phyloP scores from a whole-genome alignment of 2,888 invertebrate genomes.

The Lacanobia wlatinum region DNA sequence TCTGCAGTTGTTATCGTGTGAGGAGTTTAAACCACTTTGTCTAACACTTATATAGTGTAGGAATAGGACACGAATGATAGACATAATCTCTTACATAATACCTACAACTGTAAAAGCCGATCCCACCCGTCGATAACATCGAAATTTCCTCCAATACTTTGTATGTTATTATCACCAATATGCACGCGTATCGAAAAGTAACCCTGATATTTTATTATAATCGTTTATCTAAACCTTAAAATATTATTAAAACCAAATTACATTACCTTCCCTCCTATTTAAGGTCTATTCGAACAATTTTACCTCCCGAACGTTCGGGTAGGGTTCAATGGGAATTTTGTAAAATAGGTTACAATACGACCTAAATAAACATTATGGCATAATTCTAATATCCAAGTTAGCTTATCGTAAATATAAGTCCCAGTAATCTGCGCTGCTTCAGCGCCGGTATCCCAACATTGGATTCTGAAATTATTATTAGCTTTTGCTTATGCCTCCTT shows the following conservation, averaged over 20 bases:
- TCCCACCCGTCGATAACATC: not conserved
- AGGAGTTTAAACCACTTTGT: slow-evolving; percentile 5
- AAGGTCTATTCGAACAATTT: slow-evolving; percentile 42
- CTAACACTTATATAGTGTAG: not conserved
- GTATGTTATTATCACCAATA: slow-evolving; percentile 1
- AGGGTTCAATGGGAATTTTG: slow-evolving; percentile 57
- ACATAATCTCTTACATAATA: not conserved
- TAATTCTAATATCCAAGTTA: slow-evolving; percentile 62
- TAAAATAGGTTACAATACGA: slow-evolving; percentile 56
- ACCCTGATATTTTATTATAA: slow-evolving; percentile 41
- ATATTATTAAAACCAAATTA: slow-evolving; percentile 48
- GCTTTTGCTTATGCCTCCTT: slow-evolving; percentile 49
- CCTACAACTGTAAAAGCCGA: not conserved
- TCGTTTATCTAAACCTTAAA: slow-evolving; percentile 46
- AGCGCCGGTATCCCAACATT: slow-evolving; percentile 55
- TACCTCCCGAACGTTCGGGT: slow-evolving; percentile 33
- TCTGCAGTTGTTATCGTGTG: not conserved
- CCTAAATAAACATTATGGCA: slow-evolving; percentile 66
- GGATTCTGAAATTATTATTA: slow-evolving; percentile 56
- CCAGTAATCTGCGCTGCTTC: slow-evolving; percentile 64
- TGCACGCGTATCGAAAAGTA: slow-evolving; percentile 19
- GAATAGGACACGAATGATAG: not conserved
- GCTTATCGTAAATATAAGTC: slow-evolving; percentile 63
- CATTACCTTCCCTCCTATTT: slow-evolving; percentile 34
- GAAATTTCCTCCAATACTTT: slow-evolving; percentile 6